A percentile compares a stretch with the other conserved stretches of the same genome.
These are phyloP conservation scores for Scolopax bukidnonensis DNA, from an alignment of 2,797 vertebrate species.

Conservation along the genomic window DNA sequence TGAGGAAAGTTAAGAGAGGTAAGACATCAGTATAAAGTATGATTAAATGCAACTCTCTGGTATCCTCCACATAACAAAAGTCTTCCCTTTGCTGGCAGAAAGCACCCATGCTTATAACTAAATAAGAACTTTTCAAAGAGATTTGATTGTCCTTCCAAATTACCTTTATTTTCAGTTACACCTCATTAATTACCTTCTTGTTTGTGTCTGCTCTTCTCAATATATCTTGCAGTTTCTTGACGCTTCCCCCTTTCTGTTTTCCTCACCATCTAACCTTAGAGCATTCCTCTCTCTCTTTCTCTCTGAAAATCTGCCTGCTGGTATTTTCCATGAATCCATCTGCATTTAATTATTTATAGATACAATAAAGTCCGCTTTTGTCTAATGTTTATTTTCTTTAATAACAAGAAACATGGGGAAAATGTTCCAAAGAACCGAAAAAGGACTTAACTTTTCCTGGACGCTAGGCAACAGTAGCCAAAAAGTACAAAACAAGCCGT, in stretches of 20 bases:
- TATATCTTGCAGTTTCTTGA: constrained; percentile 34
- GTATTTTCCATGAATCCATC: constrained; percentile 77
- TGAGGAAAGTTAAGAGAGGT: not conserved
- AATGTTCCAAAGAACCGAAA: constrained; percentile 72
- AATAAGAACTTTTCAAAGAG: not conserved
- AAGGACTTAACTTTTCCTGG: constrained; percentile 71
- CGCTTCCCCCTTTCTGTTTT: constrained; percentile 41
- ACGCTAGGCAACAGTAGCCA: constrained; percentile 64
- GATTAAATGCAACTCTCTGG: not conserved
- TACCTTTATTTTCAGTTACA: not conserved
- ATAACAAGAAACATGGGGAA: constrained; percentile 76
- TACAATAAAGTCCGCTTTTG: constrained; percentile 76
- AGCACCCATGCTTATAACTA: not conserved
- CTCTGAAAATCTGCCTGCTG: constrained; percentile 55
- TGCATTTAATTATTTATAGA: constrained; percentile 80
- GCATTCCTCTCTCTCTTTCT: constrained; percentile 1
- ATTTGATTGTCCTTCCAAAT: not conserved
- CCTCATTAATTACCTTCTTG: constrained; percentile 34
- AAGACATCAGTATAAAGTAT: not conserved
- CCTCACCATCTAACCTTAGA: constrained; percentile 46
- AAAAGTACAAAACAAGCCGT: constrained; percentile 74
- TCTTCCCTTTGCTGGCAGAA: not conserved
- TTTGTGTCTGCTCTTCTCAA: constrained; percentile 51
- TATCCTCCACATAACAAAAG: not conserved
- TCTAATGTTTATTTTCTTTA: constrained; percentile 81